phyloP scores from a whole-genome alignment of 2,888 invertebrate genomes.

The Rambutsinella grinnellia region DNA sequence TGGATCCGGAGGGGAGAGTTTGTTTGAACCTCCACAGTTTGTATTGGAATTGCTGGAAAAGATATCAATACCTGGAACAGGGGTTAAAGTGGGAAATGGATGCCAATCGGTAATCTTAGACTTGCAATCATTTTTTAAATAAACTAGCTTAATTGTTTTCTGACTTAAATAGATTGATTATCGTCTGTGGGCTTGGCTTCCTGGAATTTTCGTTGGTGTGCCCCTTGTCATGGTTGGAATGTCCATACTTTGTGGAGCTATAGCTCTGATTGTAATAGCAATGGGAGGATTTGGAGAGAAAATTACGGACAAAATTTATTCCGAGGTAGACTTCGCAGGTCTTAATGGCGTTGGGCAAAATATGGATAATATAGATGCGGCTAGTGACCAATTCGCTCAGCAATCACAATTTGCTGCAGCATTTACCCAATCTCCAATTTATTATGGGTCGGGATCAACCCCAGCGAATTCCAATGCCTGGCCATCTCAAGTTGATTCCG shows the following conservation, averaged over 20 bases:
- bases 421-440: not conserved
- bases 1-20: not conserved
- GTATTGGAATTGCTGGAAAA: no score
- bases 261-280: conserved; percentile 18
- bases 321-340: not conserved
- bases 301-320: not conserved
- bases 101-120: no score
- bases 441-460: no score
- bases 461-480: conserved; percentile 13
- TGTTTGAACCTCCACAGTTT: no score
- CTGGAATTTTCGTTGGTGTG: conserved; percentile 25
- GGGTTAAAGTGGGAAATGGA: no score
- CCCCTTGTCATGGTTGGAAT: conserved; percentile 27
- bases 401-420: conserved; percentile 24
- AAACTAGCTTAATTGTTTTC: no score
- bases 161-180: conserved; percentile 36
- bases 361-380: not conserved
- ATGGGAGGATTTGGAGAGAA: conserved; percentile 8
- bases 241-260: not conserved
- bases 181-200: conserved; percentile 15
- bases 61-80: no score
- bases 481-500: conserved; percentile 5
- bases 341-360: not conserved
- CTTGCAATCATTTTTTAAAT: not conserved
- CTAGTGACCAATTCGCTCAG: not conserved